Percentiles rank a stretch among this genome's conserved stretches.
Evolutionary conservation across 2,888 invertebrate species (phyloP).

Genomic region (Synergus itoensis): DNA sequence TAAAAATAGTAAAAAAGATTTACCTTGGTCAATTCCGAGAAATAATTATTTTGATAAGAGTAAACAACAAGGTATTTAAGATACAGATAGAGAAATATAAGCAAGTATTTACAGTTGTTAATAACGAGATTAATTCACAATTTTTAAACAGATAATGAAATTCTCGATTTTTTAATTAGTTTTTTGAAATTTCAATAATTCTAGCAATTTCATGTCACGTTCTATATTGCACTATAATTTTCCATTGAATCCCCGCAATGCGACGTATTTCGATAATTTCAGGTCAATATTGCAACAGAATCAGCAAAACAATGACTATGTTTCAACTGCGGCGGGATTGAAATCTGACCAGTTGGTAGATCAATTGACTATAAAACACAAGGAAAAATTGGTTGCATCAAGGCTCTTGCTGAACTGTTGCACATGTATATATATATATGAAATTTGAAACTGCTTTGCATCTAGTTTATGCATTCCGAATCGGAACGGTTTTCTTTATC

Average conservation of each 20-base stretch:
- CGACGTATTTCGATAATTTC: slow-evolving; percentile 39
- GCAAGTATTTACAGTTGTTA: not conserved
- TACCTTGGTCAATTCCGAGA: not conserved
- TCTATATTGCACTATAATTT: slow-evolving; percentile 2
- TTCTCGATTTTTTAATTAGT: not conserved
- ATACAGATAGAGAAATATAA: not conserved
- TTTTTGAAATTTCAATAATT: slow-evolving; percentile 10
- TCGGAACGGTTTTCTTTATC: not conserved
- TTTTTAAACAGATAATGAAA: not conserved
- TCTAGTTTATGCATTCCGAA: not conserved
- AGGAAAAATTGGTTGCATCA: slow-evolving; percentile 26
- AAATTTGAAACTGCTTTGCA: slow-evolving; percentile 25
- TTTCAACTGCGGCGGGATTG: slow-evolving; percentile 26
- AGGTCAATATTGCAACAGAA: slow-evolving; percentile 29
- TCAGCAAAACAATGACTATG: slow-evolving; percentile 30
- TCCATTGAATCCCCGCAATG: slow-evolving; percentile 32
- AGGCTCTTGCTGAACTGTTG: not conserved
- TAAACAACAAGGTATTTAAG: not conserved
- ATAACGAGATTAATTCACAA: not conserved
- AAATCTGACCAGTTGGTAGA: slow-evolving; percentile 32
- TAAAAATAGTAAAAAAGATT: not conserved
- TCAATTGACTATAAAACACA: slow-evolving; percentile 26
- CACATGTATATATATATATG: not conserved
- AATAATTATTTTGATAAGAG: not conserved
- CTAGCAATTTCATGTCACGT: slow-evolving; percentile 7